These are phyloP conservation scores for Axis porcinus DNA, from an alignment of 2,113 vertebrate genomes.

Conservation along the genomic window DNA sequence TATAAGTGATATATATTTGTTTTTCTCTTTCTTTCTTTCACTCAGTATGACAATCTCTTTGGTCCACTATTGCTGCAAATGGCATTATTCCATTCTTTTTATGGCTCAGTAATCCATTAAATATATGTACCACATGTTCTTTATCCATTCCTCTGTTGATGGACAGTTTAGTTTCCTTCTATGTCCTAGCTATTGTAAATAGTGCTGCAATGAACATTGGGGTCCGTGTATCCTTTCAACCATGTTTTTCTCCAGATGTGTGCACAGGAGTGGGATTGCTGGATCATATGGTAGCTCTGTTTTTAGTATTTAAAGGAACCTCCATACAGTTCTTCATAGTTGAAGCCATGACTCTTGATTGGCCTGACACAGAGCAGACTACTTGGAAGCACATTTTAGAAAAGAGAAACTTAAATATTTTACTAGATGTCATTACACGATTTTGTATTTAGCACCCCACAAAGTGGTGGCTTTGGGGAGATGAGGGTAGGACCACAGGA, in stretches of 20 bases:
- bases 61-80: neutral
- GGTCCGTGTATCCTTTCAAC: neutral
- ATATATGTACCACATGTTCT: neutral
- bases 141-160: neutral
- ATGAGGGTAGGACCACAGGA: neutral
- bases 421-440: neutral
- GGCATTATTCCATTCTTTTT: neutral
- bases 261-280: neutral
- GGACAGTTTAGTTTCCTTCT: neutral
- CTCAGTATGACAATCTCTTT: neutral
- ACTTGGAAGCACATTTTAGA: neutral
- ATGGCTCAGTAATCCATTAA: neutral
- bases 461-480: neutral
- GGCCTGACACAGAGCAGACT: neutral
- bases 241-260: neutral
- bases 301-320: neutral
- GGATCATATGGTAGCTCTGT: neutral
- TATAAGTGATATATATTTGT: neutral
- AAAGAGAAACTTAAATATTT: conserved; percentile 6
- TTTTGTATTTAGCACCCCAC: neutral
- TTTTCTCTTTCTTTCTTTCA: neutral
- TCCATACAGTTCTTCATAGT: neutral
- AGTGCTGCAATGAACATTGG: neutral
- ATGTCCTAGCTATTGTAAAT: neutral
- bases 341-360: neutral